Evolutionary conservation across 2,797 vertebrate genomes (phyloP), one percentile per base, ranked within the genome.

Genomic region (Acanthurus tractus): DNA sequence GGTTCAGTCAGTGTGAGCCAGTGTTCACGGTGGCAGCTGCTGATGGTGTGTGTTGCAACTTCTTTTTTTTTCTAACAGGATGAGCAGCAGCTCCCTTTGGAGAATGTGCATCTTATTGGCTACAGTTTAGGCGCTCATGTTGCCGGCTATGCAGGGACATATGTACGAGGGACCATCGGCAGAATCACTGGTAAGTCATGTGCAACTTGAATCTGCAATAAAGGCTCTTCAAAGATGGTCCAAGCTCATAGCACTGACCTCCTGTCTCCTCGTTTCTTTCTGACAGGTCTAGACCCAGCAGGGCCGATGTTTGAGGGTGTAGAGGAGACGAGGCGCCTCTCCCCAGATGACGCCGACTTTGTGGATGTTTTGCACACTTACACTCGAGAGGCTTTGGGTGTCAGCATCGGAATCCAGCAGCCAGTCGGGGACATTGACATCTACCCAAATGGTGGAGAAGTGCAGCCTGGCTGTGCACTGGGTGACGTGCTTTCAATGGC

Each of bases 321-420:
- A 0, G 95, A 95, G 9, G 92, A 96, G 7, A 61, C 95, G 75
- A 95, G 76, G 53, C 96, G 98, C 50, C 96, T 99, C n/a, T 99
- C 97, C 7, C 96, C 98, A 0, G 98, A 98, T 0, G 98, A 99
- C 1, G 98, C 98, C 0, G 95, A 96, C 83, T 99, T 99, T 63
- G 98, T 99, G 54, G 98, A 99, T 0, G 98, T 99, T 68, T 95
- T 99, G 54, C 98, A 99, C 82, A 99, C 98, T 0, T 99, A 98
- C 91, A 97, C 97, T 0, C 92, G 95, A 2, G 96, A 96, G 74
- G 95, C 98, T 0, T 87, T 99, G 38, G 98, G 98, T 0, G 88
- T 99, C 68, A 99, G 98, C 93, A 99, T 99, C 6, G 98, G 98
- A 4, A 99, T 99, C 85, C 96, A 97, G 93, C 96, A 97, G 96